Base-by-base conservation (phyloP, 2,888 invertebrate species). In the Calephelis perditalis region DNA sequence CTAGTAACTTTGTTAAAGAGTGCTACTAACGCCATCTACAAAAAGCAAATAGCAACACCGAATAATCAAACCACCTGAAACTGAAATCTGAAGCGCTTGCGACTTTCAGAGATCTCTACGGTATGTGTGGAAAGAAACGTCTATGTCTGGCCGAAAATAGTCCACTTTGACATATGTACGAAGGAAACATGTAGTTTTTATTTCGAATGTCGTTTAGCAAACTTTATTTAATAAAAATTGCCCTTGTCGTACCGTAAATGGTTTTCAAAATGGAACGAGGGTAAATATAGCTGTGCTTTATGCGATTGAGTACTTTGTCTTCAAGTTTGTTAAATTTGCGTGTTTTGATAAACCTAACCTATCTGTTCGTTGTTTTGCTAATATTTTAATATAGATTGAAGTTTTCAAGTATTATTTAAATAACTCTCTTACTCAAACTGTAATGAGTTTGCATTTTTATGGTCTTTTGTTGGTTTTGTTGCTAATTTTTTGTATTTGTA, bases 131-230 rank as follows among this genome's bases (percentile, higher is more conserved):
- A 77, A 64, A 79, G 74, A 75, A 74, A 72, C 74, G 65, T 86
- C 89, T 89, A 86, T 89, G 88, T 88, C 76, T 72, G 71, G 81
- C 82, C 84, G 71, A 81, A 89, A 90, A 90, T 89, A 89, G 88
- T 87, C 77, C 75, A 81, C 83, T 89, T 88, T 88, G 89, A 89
- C 89, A 89, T 85, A 87, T 82, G 81, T 76, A 81, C 79, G 81
- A 79, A 77, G 74, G 82, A 81, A 89, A 81, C 84, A 89, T 90
- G 88, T 89, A 88, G 90, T 82, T 85, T 85, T 84, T 86, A 84
- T 84, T 85, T 83, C 81, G 73, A 81, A 84, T 83, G 80, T 78
- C 79, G 68, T 70, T 71, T 78, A 69, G 82, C 78, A 77, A 82
- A 81, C 81, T 81, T 76, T 74, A 81, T 78, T 78, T 75, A 65